Evolutionary conservation across 2,888 invertebrate species (phyloP).

Genomic region (Eledona agricola): DNA sequence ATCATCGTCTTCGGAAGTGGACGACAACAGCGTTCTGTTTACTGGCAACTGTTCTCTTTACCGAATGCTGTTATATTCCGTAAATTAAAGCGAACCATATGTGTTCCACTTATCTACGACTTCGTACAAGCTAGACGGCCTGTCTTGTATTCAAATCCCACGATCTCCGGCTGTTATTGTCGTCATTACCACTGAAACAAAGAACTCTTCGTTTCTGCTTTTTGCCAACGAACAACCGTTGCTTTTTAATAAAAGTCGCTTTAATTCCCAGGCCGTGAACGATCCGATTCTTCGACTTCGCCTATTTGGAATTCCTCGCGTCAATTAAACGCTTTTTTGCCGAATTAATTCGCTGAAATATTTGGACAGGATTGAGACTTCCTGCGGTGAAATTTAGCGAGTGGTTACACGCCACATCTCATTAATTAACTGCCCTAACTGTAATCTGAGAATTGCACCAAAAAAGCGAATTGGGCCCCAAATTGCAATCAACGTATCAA

Average conservation of each 20-base stretch:
- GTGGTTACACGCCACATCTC: slow-evolving; percentile 4
- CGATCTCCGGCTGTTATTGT: too few species aligned
- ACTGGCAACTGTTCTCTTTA: slow-evolving; percentile 4
- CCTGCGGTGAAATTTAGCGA: slow-evolving; percentile 19
- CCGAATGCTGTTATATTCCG: slow-evolving; percentile 6
- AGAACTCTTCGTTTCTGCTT: slow-evolving; percentile 14
- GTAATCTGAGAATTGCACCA: too few species aligned
- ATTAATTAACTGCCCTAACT: slow-evolving; percentile 22
- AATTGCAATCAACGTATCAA: too few species aligned
- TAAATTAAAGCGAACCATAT: slow-evolving; percentile 21
- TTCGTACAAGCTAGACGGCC: slow-evolving; percentile 16
- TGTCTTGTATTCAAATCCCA: slow-evolving; percentile 21
- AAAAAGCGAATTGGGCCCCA: too few species aligned
- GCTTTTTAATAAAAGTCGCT: slow-evolving; percentile 14
- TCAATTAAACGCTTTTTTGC: slow-evolving; percentile 24
- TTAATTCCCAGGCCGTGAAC: slow-evolving; percentile 20
- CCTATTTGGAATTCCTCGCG: slow-evolving; percentile 21
- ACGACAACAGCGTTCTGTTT: slow-evolving; percentile 7
- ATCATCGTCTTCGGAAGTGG: slow-evolving; percentile 1
- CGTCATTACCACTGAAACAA: too few species aligned
- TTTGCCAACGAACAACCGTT: slow-evolving; percentile 12
- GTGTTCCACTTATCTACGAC: slow-evolving; percentile 22
- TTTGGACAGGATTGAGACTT: slow-evolving; percentile 18
- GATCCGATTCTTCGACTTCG: slow-evolving; percentile 8
- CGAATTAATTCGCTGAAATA: slow-evolving; percentile 11